Evolutionary conservation across 2,797 vertebrate species (phyloP).

Genomic region (Heterohyrax brucei): DNA sequence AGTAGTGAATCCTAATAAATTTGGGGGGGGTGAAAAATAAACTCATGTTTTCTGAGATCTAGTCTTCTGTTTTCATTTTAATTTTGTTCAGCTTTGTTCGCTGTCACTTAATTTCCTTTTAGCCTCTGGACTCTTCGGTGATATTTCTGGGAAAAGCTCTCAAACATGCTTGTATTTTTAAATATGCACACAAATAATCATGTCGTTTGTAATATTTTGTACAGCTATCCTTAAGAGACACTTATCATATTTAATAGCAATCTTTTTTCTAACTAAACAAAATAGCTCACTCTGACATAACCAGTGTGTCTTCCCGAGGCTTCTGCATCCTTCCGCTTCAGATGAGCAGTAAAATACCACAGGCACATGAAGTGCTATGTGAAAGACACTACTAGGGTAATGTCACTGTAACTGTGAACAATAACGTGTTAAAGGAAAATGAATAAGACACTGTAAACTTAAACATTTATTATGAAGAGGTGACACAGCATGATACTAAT

Average conservation of each 20-base stretch:
- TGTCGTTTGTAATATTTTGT: background rate
- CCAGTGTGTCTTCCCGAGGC: conserved; percentile 68
- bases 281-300: conserved; percentile 68
- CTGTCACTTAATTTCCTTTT: background rate
- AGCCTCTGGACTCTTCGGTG: background rate
- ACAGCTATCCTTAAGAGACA: background rate
- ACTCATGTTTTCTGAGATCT: background rate
- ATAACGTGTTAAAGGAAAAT: background rate
- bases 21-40: background rate
- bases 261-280: conserved; percentile 53
- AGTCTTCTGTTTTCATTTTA: background rate
- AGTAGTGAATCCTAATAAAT: background rate
- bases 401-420: background rate
- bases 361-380: conserved; percentile 59
- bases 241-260: conserved; percentile 1
- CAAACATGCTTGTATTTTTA: too few species aligned
- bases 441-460: background rate
- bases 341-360: conserved; percentile 81
- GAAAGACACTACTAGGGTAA: background rate
- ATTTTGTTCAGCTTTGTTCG: background rate
- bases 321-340: conserved; percentile 74
- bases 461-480: background rate
- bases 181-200: background rate
- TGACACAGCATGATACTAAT: background rate
- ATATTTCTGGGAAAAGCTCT: background rate